Evolutionary conservation across 1,140 invertebrate genomes (phyloP).

Genomic region (Aphis gossypii): DNA sequence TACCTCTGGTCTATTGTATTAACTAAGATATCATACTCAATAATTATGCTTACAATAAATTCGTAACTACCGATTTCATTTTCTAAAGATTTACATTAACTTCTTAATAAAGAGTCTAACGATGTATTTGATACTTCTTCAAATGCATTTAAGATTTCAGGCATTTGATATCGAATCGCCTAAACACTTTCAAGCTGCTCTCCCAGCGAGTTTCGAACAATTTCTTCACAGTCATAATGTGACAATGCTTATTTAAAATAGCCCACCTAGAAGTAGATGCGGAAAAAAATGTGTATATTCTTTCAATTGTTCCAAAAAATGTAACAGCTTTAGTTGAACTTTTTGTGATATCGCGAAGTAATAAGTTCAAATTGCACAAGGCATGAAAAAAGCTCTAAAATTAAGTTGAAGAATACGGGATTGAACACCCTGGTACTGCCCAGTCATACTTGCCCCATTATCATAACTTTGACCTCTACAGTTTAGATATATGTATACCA

Average conservation of each 20-base stretch:
- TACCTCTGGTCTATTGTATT: no score
- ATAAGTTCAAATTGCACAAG: slow-evolving; percentile 47
- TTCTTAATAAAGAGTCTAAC: slow-evolving; percentile 28
- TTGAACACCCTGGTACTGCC: slow-evolving; percentile 39
- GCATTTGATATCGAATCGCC: slow-evolving; percentile 43
- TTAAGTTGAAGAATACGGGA: neutral
- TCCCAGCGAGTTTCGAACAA: slow-evolving; percentile 29
- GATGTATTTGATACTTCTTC: slow-evolving; percentile 22
- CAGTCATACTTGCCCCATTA: slow-evolving; percentile 59
- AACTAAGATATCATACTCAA: no score
- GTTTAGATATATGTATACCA: slow-evolving; percentile 53
- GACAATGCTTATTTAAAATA: slow-evolving; percentile 49
- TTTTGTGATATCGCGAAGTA: slow-evolving; percentile 40
- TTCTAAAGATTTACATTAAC: slow-evolving; percentile 32
- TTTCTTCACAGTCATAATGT: slow-evolving; percentile 42
- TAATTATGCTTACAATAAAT: slow-evolving; percentile 50
- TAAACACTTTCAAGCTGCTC: slow-evolving; percentile 37
- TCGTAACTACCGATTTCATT: slow-evolving; percentile 54
- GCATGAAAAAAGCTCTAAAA: slow-evolving; percentile 41
- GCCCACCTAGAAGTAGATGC: slow-evolving; percentile 36
- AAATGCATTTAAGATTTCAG: slow-evolving; percentile 41
- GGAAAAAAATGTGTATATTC: slow-evolving; percentile 46
- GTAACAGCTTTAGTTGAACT: slow-evolving; percentile 42
- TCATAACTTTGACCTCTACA: slow-evolving; percentile 62
- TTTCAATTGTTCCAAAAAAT: slow-evolving; percentile 48